Evolutionary conservation across 2,888 invertebrate genomes (phyloP), one percentile per base, ranked within the genome.

Genomic region (Thecocarcelia acutangulata): DNA sequence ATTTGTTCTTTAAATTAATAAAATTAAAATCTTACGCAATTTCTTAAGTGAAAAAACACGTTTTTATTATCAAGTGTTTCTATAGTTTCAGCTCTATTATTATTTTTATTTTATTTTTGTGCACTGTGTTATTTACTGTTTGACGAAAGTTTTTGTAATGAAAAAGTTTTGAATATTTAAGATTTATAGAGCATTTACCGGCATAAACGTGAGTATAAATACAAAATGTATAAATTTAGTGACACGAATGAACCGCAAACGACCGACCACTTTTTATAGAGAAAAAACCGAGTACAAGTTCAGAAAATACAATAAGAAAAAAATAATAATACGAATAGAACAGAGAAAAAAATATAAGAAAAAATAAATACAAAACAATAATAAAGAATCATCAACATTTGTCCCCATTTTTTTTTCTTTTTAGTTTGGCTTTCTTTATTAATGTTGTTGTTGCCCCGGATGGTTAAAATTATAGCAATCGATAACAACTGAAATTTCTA

Each of bases 21-120:
- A 33, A 52, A 77, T n/a, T n/a, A 33, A 33, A 46, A 74, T 48
- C 77, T 82, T 82, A 82, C 74, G 77, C 82, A 82, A 82, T 59
- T 82, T 46, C n/a, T 68, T 56, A 37, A 33, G 13, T 40, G 63
- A 80, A 48, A 68, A 46, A 37, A 64, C n/a, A 76, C 46, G 54
- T 61, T 58, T 40, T 59, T 72, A 59, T 37, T 24, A 33, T 44
- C 2, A 61, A 37, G 37, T 15, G 56, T 68, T 68, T 54, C 19
- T 42, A 44, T 48, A 44, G 12, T 58, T 74, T 56, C 11, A 52
- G 15, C n/a, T 59, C 9, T 44, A 2, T 1, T 15, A 17, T 44
- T n/a, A 12, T 11, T n/a, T 17, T 24, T 44, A n/a, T 44, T 3
- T n/a, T 54, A 24, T 21, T n/a, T 48, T 66, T 37, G n/a, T 33